Percentiles rank a stretch among this genome's conserved stretches.
phyloP scores from a whole-genome alignment of 2,113 vertebrate species.

The Ivindomyrus marchei region DNA sequence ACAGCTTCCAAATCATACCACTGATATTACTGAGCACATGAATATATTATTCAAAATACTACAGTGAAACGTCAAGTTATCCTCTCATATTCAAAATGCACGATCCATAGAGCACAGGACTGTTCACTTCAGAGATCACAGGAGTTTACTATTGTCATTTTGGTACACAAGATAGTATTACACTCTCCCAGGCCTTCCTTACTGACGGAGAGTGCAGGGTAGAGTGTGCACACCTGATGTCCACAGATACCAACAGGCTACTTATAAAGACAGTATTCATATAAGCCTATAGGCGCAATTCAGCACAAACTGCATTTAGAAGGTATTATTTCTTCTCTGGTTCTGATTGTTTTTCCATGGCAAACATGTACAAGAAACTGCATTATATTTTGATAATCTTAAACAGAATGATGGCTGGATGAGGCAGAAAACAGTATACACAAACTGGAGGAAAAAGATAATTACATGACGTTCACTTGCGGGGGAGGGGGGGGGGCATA shows the following conservation, averaged over 20 bases:
- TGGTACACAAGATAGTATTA: neutral
- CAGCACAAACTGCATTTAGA: neutral
- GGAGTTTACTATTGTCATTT: neutral
- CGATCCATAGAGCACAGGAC: neutral
- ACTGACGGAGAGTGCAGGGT: neutral
- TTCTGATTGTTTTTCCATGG: neutral
- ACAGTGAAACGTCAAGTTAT: neutral
- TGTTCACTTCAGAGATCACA: neutral
- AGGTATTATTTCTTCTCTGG: neutral
- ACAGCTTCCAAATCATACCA: constrained; percentile 8
- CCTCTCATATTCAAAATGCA: neutral
- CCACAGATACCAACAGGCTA: neutral
- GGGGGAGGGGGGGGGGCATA: neutral
- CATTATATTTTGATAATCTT: neutral
- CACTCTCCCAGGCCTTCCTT: neutral
- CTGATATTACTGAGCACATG: constrained; percentile 5
- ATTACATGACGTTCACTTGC: neutral
- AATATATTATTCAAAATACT: constrained; percentile 1
- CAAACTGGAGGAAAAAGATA: neutral
- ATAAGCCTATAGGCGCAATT: neutral
- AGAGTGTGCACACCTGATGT: neutral
- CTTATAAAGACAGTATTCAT: neutral
- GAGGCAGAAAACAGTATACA: neutral
- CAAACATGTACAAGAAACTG: neutral
- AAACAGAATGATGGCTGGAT: neutral